Percentiles rank a stretch among this genome's conserved stretches.
Evolutionary conservation across 2,797 vertebrate genomes (phyloP).

Genomic region (Choloepus didactylus): DNA sequence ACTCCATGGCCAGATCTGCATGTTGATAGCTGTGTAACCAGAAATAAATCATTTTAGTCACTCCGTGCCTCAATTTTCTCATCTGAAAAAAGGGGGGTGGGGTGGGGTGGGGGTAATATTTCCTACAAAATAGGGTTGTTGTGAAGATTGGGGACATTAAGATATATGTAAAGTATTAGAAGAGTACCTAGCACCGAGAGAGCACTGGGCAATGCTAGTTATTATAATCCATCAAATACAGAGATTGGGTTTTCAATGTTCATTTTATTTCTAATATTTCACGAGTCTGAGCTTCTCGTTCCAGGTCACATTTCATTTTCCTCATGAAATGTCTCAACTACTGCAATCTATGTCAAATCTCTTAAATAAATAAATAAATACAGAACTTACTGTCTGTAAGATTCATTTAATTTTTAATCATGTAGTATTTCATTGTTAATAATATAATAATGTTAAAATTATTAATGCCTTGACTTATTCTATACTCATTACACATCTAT

Average conservation of each 20-base stretch:
- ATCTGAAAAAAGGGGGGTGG: background rate
- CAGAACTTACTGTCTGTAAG: background rate
- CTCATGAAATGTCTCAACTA: constrained; percentile 27
- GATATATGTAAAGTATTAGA: background rate
- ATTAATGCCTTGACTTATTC: background rate
- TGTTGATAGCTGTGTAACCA: background rate
- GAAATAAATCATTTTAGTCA: background rate
- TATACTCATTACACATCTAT: background rate
- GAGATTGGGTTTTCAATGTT: background rate
- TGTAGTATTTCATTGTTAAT: background rate
- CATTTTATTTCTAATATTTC: background rate
- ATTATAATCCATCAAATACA: background rate
- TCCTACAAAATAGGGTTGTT: too few species aligned
- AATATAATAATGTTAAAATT: background rate
- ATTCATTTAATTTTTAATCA: background rate
- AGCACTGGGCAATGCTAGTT: background rate
- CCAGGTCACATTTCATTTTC: background rate
- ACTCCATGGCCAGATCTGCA: background rate
- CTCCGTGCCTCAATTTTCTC: background rate
- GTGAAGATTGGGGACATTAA: background rate
- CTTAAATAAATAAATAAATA: background rate
- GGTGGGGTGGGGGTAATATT: too few species aligned
- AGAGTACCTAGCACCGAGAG: background rate
- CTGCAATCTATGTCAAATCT: background rate
- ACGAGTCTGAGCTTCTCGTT: background rate